Evolutionary conservation across 2,113 vertebrate genomes (phyloP).

Genomic region (Apodemus sylvaticus): DNA sequence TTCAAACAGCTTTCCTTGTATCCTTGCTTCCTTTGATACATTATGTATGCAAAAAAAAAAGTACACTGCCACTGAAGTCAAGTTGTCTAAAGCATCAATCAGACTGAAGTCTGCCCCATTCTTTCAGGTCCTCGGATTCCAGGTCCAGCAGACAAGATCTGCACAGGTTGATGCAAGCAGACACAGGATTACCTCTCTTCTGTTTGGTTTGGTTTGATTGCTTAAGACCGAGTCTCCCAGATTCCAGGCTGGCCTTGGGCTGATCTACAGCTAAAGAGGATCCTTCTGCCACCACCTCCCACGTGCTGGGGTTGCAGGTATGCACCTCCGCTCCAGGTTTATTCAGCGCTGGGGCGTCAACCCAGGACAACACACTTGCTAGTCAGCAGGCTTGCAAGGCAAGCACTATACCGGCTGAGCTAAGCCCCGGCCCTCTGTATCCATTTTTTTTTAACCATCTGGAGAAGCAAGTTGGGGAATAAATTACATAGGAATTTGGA

Average conservation of each 20-base stretch:
- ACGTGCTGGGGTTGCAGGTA: neutral
- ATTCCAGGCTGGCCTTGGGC: neutral
- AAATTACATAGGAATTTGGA: slow-evolving; percentile 36
- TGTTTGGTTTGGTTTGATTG: neutral
- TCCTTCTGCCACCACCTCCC: neutral
- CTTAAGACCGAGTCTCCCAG: neutral
- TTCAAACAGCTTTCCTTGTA: neutral
- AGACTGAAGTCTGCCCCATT: neutral
- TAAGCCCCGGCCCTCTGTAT: neutral
- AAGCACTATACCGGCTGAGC: neutral
- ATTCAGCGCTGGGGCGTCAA: neutral
- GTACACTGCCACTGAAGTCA: neutral
- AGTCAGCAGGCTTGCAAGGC: neutral
- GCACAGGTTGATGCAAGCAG: neutral
- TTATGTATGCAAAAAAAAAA: neutral
- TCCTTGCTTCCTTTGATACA: neutral
- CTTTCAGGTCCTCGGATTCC: neutral
- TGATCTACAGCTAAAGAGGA: neutral
- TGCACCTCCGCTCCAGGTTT: neutral
- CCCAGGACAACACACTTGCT: neutral
- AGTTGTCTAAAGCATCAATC: neutral
- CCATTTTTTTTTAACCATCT: neutral
- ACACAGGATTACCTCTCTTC: neutral
- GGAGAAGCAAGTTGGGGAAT: slow-evolving; percentile 27
- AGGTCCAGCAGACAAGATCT: neutral